A percentile compares a stretch with the other conserved stretches of the same genome.
Evolutionary conservation across 2,113 vertebrate species (phyloP).

Genomic region (Octodon degus): DNA sequence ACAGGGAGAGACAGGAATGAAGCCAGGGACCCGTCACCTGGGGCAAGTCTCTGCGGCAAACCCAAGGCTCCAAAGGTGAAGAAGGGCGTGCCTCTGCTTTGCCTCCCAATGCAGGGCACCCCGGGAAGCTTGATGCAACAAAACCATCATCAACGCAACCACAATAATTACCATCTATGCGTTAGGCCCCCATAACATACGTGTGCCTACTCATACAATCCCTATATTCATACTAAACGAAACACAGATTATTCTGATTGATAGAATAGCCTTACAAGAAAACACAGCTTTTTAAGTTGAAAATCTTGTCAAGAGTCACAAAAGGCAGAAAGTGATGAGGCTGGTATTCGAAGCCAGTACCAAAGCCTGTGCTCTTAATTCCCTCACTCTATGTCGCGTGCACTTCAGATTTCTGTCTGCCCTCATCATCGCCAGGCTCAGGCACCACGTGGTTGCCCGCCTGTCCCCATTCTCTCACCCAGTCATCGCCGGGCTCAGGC

Average conservation of each 20-base stretch:
- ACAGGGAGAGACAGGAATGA: neutral
- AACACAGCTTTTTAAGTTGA: neutral
- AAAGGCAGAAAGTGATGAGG: neutral
- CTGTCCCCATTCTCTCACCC: neutral
- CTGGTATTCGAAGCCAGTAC: neutral
- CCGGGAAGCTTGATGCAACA: slow-evolving; percentile 50
- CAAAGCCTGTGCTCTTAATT: neutral
- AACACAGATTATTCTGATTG: neutral
- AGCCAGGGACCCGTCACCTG: neutral
- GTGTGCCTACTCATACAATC: neutral
- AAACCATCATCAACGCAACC: neutral
- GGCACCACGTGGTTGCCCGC: neutral
- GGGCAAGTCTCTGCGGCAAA: neutral
- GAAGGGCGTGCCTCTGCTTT: neutral
- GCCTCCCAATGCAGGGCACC: neutral
- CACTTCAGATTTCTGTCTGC: neutral
- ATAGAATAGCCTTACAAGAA: neutral
- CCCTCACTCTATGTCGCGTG: neutral
- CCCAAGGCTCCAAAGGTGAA: neutral
- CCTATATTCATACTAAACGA: neutral
- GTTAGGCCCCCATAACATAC: neutral
- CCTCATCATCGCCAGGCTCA: neutral
- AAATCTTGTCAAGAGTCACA: slow-evolving; percentile 32
- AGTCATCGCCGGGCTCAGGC: neutral
- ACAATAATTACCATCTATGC: neutral